Base-by-base conservation (phyloP, 2,888 invertebrate species). In the Oscheius onirici region DNA sequence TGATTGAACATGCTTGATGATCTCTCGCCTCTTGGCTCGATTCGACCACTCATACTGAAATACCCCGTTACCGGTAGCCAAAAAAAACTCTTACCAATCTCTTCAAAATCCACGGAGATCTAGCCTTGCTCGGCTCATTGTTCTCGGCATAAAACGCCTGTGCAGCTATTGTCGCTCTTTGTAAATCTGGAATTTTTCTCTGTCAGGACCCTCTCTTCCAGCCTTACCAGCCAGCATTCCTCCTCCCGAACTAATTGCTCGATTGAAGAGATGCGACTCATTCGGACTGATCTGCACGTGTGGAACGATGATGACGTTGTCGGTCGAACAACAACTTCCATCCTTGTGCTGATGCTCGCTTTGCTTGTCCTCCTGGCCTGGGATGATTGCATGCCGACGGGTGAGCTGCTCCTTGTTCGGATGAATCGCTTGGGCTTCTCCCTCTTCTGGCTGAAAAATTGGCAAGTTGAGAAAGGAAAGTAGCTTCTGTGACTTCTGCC, bases 31-130 rank as follows among this genome's bases (percentile, higher is more conserved):
- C 66, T 88, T 88, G 17, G 87, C 89, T 51, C 91, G 88, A 74
- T 89, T 89, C 6, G 89, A 88, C 78, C 90, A 89, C 74, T 90
- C 91, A 83, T 90, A 90, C 90, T 90, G 83, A 61, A 85, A 71
- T 17, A 43, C 13, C 22, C 15, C 15, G 5, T 34, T 65, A 6
- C 2, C n/a, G n/a, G n/a, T n/a, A n/a, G n/a, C n/a, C n/a, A n/a
- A n/a, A n/a, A 3, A 22, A 61, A 10, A 28, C 1, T 10, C 76
- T 49, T 28, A 85, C 85, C 75, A 87, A 71, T 76, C 87, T 69
- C 52, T 86, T 83, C 63, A 87, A 75, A 71, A 87, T 87, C 86
- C 87, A 87, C 22, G 87, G 85, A 5, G 86, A 84, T 17, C 86
- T 73, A 49, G 81, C 80, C 46, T 81, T 83, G 44, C 73, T 76